Evolutionary conservation across 2,888 invertebrate genomes (phyloP).

Genomic region (Morpho achilles): DNA sequence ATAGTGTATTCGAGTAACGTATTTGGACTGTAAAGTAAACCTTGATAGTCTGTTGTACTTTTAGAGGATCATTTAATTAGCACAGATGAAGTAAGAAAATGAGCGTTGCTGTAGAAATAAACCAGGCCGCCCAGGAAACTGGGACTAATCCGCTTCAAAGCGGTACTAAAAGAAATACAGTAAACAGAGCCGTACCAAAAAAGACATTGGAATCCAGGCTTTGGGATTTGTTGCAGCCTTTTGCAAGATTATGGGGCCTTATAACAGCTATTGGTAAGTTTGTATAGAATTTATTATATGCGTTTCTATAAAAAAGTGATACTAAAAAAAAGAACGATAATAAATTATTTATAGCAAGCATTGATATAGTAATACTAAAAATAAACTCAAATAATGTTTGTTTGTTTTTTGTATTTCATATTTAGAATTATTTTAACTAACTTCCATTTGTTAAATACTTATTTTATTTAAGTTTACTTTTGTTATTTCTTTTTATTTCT

Average conservation of each 20-base stretch:
- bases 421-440: too few species aligned
- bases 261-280: constrained; percentile 66
- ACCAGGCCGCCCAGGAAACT: constrained; percentile 34
- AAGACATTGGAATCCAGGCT: constrained; percentile 57
- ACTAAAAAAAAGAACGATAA: too few species aligned
- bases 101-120: constrained; percentile 49
- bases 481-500: too few species aligned
- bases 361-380: too few species aligned
- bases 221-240: constrained; percentile 67
- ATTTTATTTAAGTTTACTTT: too few species aligned
- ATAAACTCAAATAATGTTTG: too few species aligned
- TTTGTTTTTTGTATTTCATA: too few species aligned
- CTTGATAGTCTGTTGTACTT: constrained; percentile 13
- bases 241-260: constrained; percentile 69
- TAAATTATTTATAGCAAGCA: too few species aligned
- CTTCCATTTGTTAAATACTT: too few species aligned
- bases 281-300: not conserved
- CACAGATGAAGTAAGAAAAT: constrained; percentile 25
- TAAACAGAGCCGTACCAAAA: constrained; percentile 41
- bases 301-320: too few species aligned
- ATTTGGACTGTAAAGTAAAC: constrained; percentile 11
- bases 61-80: constrained; percentile 25
- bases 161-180: constrained; percentile 35
- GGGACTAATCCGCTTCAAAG: constrained; percentile 18
- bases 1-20: constrained; percentile 1